Evolutionary conservation across 2,888 invertebrate genomes (phyloP).

Genomic region (Melanotus villosus): DNA sequence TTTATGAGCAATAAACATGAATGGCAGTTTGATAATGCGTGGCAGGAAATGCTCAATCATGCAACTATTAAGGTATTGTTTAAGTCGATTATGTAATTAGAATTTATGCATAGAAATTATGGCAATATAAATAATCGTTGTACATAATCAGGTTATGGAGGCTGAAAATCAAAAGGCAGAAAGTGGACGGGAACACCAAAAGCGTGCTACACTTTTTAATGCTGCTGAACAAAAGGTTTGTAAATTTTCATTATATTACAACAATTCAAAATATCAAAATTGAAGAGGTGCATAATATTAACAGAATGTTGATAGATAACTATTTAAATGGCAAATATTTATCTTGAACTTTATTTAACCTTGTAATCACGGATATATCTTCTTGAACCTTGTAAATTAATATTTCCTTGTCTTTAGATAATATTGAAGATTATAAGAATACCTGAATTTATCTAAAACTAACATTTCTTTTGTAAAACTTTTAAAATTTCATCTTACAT

Average conservation of each 20-base stretch:
- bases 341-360: no score
- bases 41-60: constrained; percentile 98
- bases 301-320: no score
- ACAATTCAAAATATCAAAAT: no score
- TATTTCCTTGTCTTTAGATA: no score
- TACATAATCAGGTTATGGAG: constrained; percentile 82
- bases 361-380: no score
- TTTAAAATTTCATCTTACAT: no score
- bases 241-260: no score
- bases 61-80: constrained; percentile 87
- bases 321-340: no score
- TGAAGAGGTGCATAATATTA: neutral
- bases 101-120: constrained; percentile 4
- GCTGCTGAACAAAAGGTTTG: constrained; percentile 83
- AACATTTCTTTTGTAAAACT: no score
- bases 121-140: neutral
- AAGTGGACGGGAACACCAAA: constrained; percentile 90
- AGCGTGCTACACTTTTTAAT: constrained; percentile 84
- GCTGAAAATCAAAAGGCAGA: constrained; percentile 93
- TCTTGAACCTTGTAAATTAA: no score
- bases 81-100: constrained; percentile 36
- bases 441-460: no score
- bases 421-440: no score
- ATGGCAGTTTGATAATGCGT: constrained; percentile 94
- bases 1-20: constrained; percentile 82